Base-by-base conservation (phyloP, 2,113 vertebrate genomes). In the Lota lota region DNA sequence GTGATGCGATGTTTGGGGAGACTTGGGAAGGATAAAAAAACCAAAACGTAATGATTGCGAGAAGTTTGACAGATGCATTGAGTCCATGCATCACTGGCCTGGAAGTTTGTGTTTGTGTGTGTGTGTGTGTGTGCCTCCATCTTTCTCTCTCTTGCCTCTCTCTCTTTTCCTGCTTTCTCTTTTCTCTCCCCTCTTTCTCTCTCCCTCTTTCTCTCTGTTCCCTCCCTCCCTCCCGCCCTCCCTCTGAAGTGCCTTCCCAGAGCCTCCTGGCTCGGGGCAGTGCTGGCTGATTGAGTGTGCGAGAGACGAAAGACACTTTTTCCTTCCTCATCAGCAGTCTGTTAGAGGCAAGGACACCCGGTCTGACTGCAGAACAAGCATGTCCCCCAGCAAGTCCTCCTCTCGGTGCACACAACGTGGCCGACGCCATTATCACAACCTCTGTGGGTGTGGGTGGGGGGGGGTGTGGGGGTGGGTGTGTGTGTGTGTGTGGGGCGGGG, bases 321-420 rank as follows among this genome's bases (percentile, higher is more conserved):
- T 79, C 79, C 73, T 74, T 73, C 71, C 76, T 84, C 79, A 88
- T 90, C 83, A 87, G 84, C 78, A 84, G 87, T 87, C 81, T 78
- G 76, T 82, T 82, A 77, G 73, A 73, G 81, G 83, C 79, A 86
- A 88, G 85, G 82, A 87, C 83, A 80, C 79, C 57, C 84, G 80
- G 76, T 81, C 77, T 84, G 80, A 85, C 83, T 87, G 81, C 78
- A 83, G 83, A 40, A 89, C 82, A 85, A 70, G 21, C 74, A 73
- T 75, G 61, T 66, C 83, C 84, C 70, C 54, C 80, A 75, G 86
- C 83, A 53, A 51, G 61, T 66, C 79, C 75, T 68, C 73, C 80
- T 80, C 75, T 61, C 28, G 79, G 73, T 78, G 70, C 28, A 33
- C 78, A 70, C 68, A 82, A 80, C 79, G 3, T 79, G 79, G 79